A percentile compares a stretch with the other conserved stretches of the same genome.
Evolutionary conservation across 2,113 vertebrate species (phyloP).

Genomic region (Atractosteus spatula): DNA sequence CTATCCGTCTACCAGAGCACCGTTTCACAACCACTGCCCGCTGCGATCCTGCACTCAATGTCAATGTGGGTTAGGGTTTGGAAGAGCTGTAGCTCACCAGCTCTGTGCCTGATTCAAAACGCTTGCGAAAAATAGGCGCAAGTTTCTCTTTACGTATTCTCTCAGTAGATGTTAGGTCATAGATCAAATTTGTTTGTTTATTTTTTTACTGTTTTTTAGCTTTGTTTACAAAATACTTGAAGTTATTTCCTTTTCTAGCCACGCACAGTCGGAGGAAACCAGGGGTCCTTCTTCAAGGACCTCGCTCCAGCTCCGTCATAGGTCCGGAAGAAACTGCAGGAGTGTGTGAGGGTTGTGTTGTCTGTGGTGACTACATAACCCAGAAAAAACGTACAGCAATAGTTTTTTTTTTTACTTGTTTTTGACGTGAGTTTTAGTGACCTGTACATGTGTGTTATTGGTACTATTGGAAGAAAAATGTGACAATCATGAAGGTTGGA

Average conservation of each 20-base stretch:
- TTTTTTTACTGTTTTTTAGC: not conserved
- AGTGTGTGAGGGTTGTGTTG: too few relatives aligned
- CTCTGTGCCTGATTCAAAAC: conserved; percentile 1
- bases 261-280: not conserved
- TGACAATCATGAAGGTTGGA: too few relatives aligned
- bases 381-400: too few relatives aligned
- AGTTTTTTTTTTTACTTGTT: too few relatives aligned
- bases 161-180: too few relatives aligned
- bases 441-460: too few relatives aligned
- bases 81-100: not conserved
- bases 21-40: not conserved
- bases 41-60: conserved; percentile 12
- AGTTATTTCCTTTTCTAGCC: not conserved
- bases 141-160: too few relatives aligned
- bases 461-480: too few relatives aligned
- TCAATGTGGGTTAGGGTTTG: not conserved
- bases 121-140: too few relatives aligned
- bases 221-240: not conserved
- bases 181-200: too few relatives aligned
- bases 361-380: too few relatives aligned
- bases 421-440: too few relatives aligned
- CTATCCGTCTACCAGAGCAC: not conserved
- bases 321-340: not conserved
- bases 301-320: not conserved
- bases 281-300: not conserved